Evolutionary conservation across 2,113 vertebrate genomes (phyloP).

Genomic region (Anas platyrhynchos): DNA sequence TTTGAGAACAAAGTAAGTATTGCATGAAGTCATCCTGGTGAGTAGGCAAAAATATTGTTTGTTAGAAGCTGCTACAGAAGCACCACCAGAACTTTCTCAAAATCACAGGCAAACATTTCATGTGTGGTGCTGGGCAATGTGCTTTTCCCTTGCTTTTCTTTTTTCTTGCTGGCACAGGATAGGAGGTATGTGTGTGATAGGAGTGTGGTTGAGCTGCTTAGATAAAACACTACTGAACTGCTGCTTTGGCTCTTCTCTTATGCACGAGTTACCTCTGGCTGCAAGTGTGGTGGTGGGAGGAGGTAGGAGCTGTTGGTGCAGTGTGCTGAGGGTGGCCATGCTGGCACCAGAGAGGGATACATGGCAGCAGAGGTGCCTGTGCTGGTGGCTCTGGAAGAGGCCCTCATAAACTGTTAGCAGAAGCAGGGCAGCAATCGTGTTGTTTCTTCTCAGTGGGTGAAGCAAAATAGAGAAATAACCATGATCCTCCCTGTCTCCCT

Average conservation of each 20-base stretch:
- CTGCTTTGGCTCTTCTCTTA: not conserved
- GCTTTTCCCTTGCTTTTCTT: not conserved
- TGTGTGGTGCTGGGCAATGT: not conserved
- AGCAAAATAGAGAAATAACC: not conserved
- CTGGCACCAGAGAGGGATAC: not conserved
- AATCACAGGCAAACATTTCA: not conserved
- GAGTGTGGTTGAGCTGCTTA: not conserved
- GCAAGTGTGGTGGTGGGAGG: not conserved
- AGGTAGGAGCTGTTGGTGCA: accelerated
- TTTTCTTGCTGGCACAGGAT: not conserved
- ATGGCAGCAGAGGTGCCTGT: accelerated
- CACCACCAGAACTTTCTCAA: not conserved
- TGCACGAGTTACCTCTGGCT: accelerated
- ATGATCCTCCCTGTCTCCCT: not conserved
- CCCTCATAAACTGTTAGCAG: not conserved
- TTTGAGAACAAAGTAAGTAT: not conserved
- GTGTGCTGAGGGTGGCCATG: too few species aligned
- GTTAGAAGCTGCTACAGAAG: not conserved
- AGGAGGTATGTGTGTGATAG: not conserved
- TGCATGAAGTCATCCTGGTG: not conserved
- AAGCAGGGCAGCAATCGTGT: accelerated
- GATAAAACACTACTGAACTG: not conserved
- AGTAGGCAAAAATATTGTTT: not conserved
- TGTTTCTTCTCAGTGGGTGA: not conserved
- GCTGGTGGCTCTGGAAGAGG: not conserved